Evolutionary conservation across 1,140 invertebrate species (phyloP).

Genomic region (Cydia splendana): DNA sequence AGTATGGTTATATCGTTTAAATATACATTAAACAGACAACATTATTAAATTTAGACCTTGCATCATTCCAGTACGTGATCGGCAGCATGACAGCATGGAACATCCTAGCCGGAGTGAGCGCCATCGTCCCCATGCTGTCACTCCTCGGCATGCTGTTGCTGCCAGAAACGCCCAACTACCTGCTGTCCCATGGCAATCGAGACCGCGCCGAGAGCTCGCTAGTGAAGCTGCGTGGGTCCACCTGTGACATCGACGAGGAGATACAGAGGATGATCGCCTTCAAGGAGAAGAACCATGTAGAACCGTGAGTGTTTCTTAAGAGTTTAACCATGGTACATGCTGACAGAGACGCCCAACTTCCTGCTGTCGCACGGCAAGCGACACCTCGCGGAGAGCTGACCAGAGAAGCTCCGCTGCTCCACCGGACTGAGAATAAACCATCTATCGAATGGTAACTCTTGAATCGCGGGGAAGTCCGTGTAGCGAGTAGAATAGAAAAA

Average conservation of each 20-base stretch:
- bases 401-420: constrained; percentile 82
- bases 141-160: constrained; percentile 82
- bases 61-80: constrained; percentile 80
- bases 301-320: constrained; percentile 67
- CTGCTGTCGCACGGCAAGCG: constrained; percentile 82
- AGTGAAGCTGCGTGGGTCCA: constrained; percentile 82
- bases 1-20: no score
- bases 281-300: constrained; percentile 83
- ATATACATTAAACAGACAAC: neutral
- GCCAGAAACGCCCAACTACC: constrained; percentile 87
- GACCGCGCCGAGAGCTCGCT: constrained; percentile 83
- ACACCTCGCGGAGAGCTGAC: constrained; percentile 81
- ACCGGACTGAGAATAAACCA: constrained; percentile 84
- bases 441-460: constrained; percentile 66
- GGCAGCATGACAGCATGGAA: constrained; percentile 83
- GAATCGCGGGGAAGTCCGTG: no score
- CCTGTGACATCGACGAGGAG: constrained; percentile 83
- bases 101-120: constrained; percentile 81
- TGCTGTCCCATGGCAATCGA: constrained; percentile 82
- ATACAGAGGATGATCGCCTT: constrained; percentile 83
- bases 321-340: constrained; percentile 47
- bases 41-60: neutral
- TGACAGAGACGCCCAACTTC: constrained; percentile 87
- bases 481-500: no score
- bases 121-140: constrained; percentile 81